These are phyloP conservation scores for Presbytis comata DNA, from an alignment of 2,797 vertebrate genomes.

Conservation along the genomic window DNA sequence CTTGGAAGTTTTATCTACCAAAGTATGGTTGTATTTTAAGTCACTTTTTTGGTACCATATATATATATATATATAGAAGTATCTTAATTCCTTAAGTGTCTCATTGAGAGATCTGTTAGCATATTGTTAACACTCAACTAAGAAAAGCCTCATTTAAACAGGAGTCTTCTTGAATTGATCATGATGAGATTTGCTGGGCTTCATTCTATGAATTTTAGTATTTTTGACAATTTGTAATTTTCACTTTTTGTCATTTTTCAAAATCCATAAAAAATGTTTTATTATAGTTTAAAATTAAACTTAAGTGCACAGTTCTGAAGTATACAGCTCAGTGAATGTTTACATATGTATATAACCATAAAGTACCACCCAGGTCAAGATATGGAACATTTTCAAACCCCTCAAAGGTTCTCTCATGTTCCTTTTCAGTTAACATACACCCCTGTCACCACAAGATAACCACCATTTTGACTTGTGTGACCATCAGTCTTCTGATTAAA, in stretches of 20 bases:
- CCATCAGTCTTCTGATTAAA: not conserved
- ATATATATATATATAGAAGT: not conserved
- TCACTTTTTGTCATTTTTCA: constrained; percentile 22
- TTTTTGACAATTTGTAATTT: constrained; percentile 46
- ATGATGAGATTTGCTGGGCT: not conserved
- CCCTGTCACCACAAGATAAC: not conserved
- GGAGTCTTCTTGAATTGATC: not conserved
- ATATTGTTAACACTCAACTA: not conserved
- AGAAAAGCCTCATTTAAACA: not conserved
- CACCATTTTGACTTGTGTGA: not conserved
- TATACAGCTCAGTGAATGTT: not conserved
- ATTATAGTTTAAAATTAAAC: not conserved
- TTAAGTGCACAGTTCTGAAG: not conserved
- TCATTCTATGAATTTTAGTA: constrained; percentile 5
- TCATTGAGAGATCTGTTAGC: not conserved
- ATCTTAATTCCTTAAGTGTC: not conserved
- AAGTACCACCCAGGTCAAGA: not conserved
- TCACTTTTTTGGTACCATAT: not conserved
- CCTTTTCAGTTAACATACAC: not conserved
- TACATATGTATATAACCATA: not conserved
- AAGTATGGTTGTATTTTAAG: constrained; percentile 1
- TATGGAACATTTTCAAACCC: not conserved
- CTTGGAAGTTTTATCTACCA: not conserved
- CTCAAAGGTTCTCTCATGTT: not conserved
- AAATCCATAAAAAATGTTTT: not conserved